Conservation (phyloP, 64 coral and sea anemone species). For the Dendronephthya gigantea region DNA sequence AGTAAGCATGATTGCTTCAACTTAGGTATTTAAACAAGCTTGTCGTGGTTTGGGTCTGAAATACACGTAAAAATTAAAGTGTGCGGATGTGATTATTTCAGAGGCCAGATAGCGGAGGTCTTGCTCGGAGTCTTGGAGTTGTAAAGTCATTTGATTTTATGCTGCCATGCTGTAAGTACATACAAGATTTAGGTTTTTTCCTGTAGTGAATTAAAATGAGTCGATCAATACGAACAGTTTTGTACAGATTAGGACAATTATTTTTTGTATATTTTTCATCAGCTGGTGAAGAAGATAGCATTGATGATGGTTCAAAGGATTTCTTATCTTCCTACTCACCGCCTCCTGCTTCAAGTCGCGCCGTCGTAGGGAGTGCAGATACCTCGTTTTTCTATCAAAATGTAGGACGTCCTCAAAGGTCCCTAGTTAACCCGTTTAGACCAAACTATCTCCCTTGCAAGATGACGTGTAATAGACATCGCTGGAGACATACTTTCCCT, state of each 20-base stretch:
- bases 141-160: not conserved
- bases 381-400: constrained; percentile 1
- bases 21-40: too few relatives aligned
- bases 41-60: not conserved
- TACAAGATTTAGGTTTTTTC: too few relatives aligned
- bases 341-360: not conserved
- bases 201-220: too few relatives aligned
- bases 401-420: constrained; percentile 18
- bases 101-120: not conserved
- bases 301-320: not conserved
- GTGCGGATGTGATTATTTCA: not conserved
- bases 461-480: constrained; percentile 59
- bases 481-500: constrained; percentile 60
- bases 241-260: too few relatives aligned
- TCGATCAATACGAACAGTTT: too few relatives aligned
- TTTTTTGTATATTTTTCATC: too few relatives aligned
- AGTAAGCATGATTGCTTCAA: not conserved
- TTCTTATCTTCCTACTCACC: not conserved
- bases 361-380: constrained; percentile 47
- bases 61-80: too few relatives aligned
- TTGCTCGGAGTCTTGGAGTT: not conserved
- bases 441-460: constrained; percentile 59
- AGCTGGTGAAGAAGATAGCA: not conserved
- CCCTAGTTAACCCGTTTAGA: constrained; percentile 56
- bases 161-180: not conserved